Percentiles rank a stretch among this genome's conserved stretches.
Conservation (phyloP, 2,888 invertebrate genomes). For the Melanophora roralis region DNA sequence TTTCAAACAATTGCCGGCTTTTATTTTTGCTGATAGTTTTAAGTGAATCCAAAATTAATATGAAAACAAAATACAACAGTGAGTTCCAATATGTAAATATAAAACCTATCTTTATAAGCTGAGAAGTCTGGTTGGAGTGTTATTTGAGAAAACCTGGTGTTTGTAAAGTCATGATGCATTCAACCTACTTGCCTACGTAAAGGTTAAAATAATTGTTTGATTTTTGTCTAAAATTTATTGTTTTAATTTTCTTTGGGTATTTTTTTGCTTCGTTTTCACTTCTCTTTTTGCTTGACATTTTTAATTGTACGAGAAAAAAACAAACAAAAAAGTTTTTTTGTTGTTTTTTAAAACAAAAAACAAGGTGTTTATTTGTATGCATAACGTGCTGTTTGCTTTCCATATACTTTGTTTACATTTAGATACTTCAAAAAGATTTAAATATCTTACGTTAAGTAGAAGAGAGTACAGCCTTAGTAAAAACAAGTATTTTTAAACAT, state of each 20-base stretch:
- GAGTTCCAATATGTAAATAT: too few species aligned
- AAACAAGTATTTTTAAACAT: too few species aligned
- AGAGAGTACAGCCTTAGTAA: too few species aligned
- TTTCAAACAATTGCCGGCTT: slow-evolving; percentile 12
- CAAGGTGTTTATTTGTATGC: slow-evolving; percentile 43
- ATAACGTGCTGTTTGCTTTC: slow-evolving; percentile 19
- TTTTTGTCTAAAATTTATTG: neutral
- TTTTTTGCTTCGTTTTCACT: neutral
- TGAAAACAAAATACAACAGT: neutral
- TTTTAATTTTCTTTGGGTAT: neutral
- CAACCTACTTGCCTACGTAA: neutral
- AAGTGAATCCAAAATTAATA: neutral
- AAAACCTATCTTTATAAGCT: too few species aligned
- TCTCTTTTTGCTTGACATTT: slow-evolving; percentile 24
- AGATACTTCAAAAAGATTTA: slow-evolving; percentile 24
- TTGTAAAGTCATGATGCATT: too few species aligned
- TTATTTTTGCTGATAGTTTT: neutral
- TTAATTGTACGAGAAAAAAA: slow-evolving; percentile 14
- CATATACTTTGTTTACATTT: slow-evolving; percentile 25
- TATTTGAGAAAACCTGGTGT: too few species aligned
- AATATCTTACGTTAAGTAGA: slow-evolving; percentile 7
- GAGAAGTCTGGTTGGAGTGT: too few species aligned
- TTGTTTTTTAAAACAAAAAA: neutral
- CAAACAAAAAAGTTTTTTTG: neutral
- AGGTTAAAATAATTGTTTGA: neutral